Evolutionary conservation across 2,888 invertebrate genomes (phyloP).

Genomic region (Clistopyga incitator): DNA sequence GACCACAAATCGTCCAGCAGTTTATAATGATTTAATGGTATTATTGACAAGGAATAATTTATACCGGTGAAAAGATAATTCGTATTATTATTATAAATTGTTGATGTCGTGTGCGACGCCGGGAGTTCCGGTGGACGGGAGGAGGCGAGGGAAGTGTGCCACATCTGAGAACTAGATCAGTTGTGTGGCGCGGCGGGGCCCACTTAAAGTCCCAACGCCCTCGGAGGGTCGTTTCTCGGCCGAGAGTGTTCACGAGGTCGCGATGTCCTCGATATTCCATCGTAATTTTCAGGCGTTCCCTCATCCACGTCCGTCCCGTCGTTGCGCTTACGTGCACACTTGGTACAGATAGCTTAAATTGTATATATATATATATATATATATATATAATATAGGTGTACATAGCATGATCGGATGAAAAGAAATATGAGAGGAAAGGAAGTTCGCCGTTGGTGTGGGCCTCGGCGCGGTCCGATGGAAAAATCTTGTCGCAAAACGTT

Average conservation of each 20-base stretch:
- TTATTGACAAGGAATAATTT: slow-evolving; percentile 57
- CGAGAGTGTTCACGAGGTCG: slow-evolving; percentile 57
- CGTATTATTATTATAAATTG: slow-evolving; percentile 53
- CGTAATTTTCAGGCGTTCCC: slow-evolving; percentile 66
- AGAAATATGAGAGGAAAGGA: slow-evolving; percentile 42
- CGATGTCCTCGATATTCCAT: slow-evolving; percentile 64
- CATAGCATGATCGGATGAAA: slow-evolving; percentile 36
- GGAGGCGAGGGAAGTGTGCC: slow-evolving; percentile 53
- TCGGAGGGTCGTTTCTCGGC: slow-evolving; percentile 56
- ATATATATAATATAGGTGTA: slow-evolving; percentile 19
- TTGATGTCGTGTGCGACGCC: slow-evolving; percentile 47
- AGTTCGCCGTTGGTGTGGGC: slow-evolving; percentile 2
- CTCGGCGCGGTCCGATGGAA: slow-evolving; percentile 27
- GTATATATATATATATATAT: background rate
- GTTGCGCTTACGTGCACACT: slow-evolving; percentile 30
- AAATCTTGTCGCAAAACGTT: slow-evolving; percentile 63
- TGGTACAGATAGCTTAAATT: background rate
- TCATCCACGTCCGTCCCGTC: slow-evolving; percentile 59
- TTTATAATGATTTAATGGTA: slow-evolving; percentile 53
- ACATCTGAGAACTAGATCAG: slow-evolving; percentile 64
- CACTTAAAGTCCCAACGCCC: slow-evolving; percentile 57
- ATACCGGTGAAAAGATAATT: slow-evolving; percentile 61
- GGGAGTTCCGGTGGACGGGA: slow-evolving; percentile 8
- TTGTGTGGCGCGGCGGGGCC: slow-evolving; percentile 17
- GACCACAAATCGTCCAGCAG: slow-evolving; percentile 24